Evolutionary conservation across 2,797 vertebrate species (phyloP).

Genomic region (Balearica regulorum): DNA sequence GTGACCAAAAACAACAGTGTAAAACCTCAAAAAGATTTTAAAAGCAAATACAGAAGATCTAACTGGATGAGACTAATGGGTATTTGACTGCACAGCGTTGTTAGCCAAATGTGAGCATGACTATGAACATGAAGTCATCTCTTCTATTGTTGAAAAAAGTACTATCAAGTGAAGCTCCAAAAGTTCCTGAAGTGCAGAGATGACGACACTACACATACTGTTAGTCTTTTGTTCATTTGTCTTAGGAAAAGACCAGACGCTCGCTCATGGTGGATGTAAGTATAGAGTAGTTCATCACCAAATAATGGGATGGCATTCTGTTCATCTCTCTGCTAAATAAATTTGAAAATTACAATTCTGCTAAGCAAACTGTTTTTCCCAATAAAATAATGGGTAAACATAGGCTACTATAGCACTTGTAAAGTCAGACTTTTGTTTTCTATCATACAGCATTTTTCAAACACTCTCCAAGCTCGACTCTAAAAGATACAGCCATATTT

Average conservation of each 20-base stretch:
- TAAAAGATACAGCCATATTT: not conserved
- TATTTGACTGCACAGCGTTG: not conserved
- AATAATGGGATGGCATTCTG: not conserved
- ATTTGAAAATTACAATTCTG: conserved; percentile 24
- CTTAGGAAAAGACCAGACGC: not conserved
- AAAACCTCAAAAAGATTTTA: not conserved
- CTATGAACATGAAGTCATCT: not conserved
- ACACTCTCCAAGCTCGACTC: not conserved
- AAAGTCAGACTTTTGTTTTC: not conserved
- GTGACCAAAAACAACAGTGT: not conserved
- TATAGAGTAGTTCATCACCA: not conserved
- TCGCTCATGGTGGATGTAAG: not conserved
- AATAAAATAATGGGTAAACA: not conserved
- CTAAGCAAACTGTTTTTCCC: conserved; percentile 27
- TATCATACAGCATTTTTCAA: not conserved
- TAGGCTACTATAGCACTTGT: not conserved
- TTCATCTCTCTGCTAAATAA: not conserved
- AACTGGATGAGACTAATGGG: not conserved
- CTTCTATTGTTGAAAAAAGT: not conserved
- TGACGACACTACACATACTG: not conserved
- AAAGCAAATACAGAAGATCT: not conserved
- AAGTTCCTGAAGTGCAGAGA: not conserved
- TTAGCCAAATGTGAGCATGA: not conserved
- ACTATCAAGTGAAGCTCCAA: not conserved
- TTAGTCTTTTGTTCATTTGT: not conserved